A percentile compares a stretch with the other conserved stretches of the same genome.
Conservation (phyloP, 2,797 vertebrate species). For the Parauchenoglanis ngamensis region DNA sequence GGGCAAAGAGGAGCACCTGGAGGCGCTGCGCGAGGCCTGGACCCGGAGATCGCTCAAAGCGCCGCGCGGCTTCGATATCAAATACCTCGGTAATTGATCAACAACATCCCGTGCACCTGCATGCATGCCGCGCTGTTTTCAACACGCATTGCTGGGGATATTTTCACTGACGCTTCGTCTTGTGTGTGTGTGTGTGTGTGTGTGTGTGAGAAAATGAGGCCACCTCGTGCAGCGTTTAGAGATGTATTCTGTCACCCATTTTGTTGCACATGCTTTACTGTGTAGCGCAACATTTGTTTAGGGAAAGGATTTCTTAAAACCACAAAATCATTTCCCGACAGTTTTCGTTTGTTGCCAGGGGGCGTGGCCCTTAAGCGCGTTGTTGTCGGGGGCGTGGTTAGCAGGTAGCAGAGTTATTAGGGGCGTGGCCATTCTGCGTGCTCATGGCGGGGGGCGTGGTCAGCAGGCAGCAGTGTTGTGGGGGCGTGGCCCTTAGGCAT, state of each 20-base stretch:
- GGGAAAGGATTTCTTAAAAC: neutral
- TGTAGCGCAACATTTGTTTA: too few relatives aligned
- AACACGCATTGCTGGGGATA: neutral
- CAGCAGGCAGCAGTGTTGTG: neutral
- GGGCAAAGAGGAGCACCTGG: slow-evolving; percentile 93
- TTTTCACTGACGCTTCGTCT: neutral
- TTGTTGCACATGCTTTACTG: neutral
- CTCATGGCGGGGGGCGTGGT: neutral
- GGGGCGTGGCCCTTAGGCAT: neutral
- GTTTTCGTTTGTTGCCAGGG: neutral
- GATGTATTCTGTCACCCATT: slow-evolving; percentile 3
- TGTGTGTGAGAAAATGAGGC: neutral
- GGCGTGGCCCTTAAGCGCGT: neutral
- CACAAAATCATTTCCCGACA: neutral
- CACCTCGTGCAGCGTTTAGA: neutral
- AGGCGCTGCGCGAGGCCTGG: slow-evolving; percentile 93
- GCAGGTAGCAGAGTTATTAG: neutral
- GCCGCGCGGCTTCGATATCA: slow-evolving; percentile 91
- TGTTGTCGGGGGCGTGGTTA: neutral
- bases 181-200: slow-evolving; percentile 6
- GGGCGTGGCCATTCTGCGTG: neutral
- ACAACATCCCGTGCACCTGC: too few relatives aligned
- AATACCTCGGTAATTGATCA: slow-evolving; percentile 82
- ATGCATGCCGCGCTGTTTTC: slow-evolving; percentile 55
- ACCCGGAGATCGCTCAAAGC: slow-evolving; percentile 88